A percentile compares a stretch with the other conserved stretches of the same genome.
Evolutionary conservation across 2,797 vertebrate genomes (phyloP).

Genomic region (Otolemur crassicaudatus): DNA sequence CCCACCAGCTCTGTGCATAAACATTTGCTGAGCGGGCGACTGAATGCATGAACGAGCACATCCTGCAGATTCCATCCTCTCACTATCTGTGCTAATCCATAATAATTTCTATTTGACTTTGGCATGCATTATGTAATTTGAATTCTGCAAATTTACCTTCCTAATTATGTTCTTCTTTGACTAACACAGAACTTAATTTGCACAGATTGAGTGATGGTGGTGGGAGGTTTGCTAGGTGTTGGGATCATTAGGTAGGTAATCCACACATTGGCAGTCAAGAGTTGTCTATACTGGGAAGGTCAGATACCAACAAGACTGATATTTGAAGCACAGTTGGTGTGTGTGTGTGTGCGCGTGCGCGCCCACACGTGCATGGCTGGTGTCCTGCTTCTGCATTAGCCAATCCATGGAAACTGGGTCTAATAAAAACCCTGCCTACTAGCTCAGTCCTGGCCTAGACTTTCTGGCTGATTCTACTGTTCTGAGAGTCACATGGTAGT

Average conservation of each 20-base stretch:
- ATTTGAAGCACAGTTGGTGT: not conserved
- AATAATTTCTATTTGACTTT: constrained; percentile 70
- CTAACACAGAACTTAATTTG: constrained; percentile 68
- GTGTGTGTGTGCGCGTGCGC: not conserved
- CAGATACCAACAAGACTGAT: not conserved
- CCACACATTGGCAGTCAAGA: constrained; percentile 21
- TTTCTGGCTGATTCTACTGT: not conserved
- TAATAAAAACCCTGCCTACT: not conserved
- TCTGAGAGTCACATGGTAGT: not conserved
- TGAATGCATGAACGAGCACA: not conserved
- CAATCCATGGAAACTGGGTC: not conserved
- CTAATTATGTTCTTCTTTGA: constrained; percentile 71
- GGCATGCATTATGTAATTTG: constrained; percentile 60
- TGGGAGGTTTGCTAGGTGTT: not conserved
- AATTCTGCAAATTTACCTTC: constrained; percentile 76
- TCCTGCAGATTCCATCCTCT: not conserved
- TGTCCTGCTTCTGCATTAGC: not conserved
- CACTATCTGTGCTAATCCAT: constrained; percentile 31
- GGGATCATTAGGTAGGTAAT: constrained; percentile 30
- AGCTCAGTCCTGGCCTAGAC: not conserved
- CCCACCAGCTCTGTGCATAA: not conserved
- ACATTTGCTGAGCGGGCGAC: not conserved
- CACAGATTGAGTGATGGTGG: not conserved
- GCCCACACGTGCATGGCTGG: not conserved
- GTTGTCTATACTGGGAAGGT: constrained; percentile 36